phyloP scores from a whole-genome alignment of 2,113 vertebrate species.

The Marmota flaviventris region DNA sequence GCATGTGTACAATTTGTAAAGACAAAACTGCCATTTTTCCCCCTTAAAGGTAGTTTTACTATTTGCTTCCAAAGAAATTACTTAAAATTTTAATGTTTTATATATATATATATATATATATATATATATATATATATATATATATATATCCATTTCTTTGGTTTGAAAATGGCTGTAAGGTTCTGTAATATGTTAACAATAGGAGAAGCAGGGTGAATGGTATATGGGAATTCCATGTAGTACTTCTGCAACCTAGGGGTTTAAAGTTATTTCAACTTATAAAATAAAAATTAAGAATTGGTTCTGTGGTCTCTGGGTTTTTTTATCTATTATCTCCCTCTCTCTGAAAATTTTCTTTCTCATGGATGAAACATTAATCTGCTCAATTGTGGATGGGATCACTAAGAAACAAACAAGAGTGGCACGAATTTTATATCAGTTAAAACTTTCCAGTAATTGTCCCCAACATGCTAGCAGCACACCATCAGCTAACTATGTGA shows the following conservation, averaged over 20 bases:
- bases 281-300: slow-evolving; percentile 2
- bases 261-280: slow-evolving; percentile 35
- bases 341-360: not conserved
- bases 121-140: no score
- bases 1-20: not conserved
- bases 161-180: not conserved
- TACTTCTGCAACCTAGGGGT: not conserved
- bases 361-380: not conserved
- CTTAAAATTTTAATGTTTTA: not conserved
- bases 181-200: not conserved
- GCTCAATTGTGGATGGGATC: not conserved
- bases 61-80: slow-evolving; percentile 23
- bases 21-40: not conserved
- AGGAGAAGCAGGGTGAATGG: not conserved
- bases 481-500: not conserved
- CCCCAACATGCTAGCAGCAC: not conserved
- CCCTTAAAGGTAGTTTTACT: not conserved
- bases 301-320: slow-evolving; percentile 1
- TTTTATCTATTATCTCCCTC: not conserved
- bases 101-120: no score
- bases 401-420: slow-evolving; percentile 3
- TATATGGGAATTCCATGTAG: not conserved
- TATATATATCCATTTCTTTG: not conserved
- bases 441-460: not conserved
- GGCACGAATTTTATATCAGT: not conserved